phyloP scores from a whole-genome alignment of 2,888 invertebrate species.

The Craniophora ligustri region DNA sequence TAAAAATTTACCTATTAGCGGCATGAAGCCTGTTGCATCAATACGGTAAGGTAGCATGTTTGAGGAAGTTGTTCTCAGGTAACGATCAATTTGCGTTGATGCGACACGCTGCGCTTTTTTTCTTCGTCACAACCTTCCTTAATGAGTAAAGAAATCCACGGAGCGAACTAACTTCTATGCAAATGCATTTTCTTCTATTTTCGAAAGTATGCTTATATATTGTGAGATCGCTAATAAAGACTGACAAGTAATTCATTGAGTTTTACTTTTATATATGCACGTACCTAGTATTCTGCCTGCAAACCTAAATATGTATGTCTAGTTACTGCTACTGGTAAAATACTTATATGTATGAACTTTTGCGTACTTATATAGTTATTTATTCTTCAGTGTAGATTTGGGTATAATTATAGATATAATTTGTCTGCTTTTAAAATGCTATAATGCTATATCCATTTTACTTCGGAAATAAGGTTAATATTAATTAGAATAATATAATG shows the following conservation, averaged over 20 bases:
- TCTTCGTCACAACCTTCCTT: constrained; percentile 73
- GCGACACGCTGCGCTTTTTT: constrained; percentile 62
- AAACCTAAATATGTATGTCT: constrained; percentile 13
- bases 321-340: not conserved
- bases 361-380: not conserved
- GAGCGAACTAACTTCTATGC: constrained; percentile 76
- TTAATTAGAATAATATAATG: too few species aligned
- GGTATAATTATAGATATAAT: too few species aligned
- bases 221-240: constrained; percentile 66
- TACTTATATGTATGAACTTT: not conserved
- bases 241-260: constrained; percentile 58
- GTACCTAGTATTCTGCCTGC: constrained; percentile 7
- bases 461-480: too few species aligned
- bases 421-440: too few species aligned
- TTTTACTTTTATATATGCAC: constrained; percentile 59
- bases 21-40: constrained; percentile 72
- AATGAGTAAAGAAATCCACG: constrained; percentile 80
- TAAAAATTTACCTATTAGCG: constrained; percentile 57
- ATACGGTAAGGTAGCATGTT: constrained; percentile 66
- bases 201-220: constrained; percentile 73
- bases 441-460: too few species aligned
- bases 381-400: too few species aligned
- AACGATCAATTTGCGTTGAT: constrained; percentile 77
- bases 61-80: constrained; percentile 72
- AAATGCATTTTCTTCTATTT: constrained; percentile 81